Evolutionary conservation across 2,113 vertebrate genomes (phyloP), one percentile per base, ranked within the genome.

Genomic region (Opisthocomus hoazin): DNA sequence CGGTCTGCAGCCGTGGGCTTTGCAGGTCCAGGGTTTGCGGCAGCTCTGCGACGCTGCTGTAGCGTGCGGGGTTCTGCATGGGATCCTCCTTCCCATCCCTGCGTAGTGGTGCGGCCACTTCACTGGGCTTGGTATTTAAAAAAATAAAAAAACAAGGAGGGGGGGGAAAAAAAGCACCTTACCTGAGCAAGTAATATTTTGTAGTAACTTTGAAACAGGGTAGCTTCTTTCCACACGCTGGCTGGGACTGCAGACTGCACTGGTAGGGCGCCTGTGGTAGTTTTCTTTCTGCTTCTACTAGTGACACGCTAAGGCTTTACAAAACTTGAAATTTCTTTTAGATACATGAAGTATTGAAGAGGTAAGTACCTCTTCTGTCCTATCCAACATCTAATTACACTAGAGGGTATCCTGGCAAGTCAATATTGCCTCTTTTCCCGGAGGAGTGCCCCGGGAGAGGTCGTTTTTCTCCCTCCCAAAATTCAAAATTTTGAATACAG

Each of bases 161-260:
- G 6, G 7, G 9, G 5, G 0, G 10, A 8, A 6, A 24, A 13
- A 18, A 36, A 18, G 4, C 9, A 12, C 19, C 22, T 16, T 12
- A 66, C 18, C 34, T 15, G 48, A 73, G 45, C 21, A 21, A 29
- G 32, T 37, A 34, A 3, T 20, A 3, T 26, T 51, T 50, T 50
- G 53, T 58, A 64, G 64, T 14, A 58, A 3, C n/a, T 54, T 48
- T 30, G 32, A 4, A 56, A 6, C 29, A 48, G 64, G 39, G 6
- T n/a, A n/a, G n/a, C 6, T 3, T 16, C 5, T 41, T 48, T 15
- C 37, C 54, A 26, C 9, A 3, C 20, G 0, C 48, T 2, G 10
- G 8, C 53, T 26, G 16, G 36, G 46, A 18, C 12, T 11, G 14
- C 68, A 65, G 3, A 8, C 63, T 37, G 45, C 21, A 4, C 56